These are phyloP conservation scores for Magallana nippona DNA, from an alignment of 2,888 invertebrate species.

Conservation along the genomic window DNA sequence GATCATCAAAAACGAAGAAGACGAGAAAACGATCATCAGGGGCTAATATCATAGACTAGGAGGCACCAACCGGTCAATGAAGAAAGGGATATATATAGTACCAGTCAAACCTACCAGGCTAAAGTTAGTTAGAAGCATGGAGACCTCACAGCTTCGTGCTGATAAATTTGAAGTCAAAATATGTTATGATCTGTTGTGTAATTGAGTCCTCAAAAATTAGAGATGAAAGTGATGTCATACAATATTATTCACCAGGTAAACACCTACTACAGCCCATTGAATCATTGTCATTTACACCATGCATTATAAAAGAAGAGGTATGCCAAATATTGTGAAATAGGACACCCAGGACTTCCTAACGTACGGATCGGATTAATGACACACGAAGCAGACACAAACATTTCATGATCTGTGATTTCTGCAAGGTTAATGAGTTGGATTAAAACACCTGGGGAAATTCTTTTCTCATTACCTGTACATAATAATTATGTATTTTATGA, in stretches of 20 bases:
- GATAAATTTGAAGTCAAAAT: not conserved
- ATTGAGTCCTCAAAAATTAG: not conserved
- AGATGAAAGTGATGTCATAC: slow-evolving; percentile 13
- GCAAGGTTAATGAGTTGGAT: slow-evolving; percentile 16
- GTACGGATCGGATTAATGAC: slow-evolving; percentile 4
- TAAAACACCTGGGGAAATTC: slow-evolving; percentile 25
- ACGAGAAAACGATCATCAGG: not conserved
- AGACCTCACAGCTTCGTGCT: not conserved
- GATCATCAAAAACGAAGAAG: not conserved
- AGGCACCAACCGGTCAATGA: not conserved
- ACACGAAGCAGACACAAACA: slow-evolving; percentile 14
- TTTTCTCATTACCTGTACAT: slow-evolving; percentile 6
- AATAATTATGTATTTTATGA: no score
- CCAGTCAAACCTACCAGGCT: not conserved
- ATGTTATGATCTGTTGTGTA: not conserved
- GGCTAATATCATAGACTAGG: not conserved
- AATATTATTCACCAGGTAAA: slow-evolving; percentile 7
- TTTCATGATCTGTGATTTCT: slow-evolving; percentile 30
- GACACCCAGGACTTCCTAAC: slow-evolving; percentile 12
- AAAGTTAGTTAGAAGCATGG: slow-evolving; percentile 1
- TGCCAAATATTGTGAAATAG: slow-evolving; percentile 30
- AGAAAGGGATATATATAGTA: not conserved
- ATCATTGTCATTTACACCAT: slow-evolving; percentile 6
- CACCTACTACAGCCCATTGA: not conserved
- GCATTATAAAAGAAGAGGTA: slow-evolving; percentile 22